Conservation (phyloP, 1,140 invertebrate genomes). For the Drosophila melanogaster region Release_6_plus_ISO1_MT NT_033777.3:13609501-13610000, state of each 20-base stretch:
- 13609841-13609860: background rate
- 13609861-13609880: background rate
- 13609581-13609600: no score
- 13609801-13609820: background rate
- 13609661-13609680: no score
- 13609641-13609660: no score
- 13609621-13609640: no score
- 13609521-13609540: constrained; percentile 25
- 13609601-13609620: background rate
- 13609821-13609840: constrained; percentile 1
- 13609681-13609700: no score
- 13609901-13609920: background rate
- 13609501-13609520: constrained; percentile 4
- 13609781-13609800: no score
- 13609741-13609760: no score
- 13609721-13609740: no score
- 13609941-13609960: background rate
- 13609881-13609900: background rate
- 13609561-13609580: background rate
- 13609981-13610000: constrained; percentile 6
- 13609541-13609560: background rate
- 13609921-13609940: background rate
- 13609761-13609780: no score
- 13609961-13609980: constrained; percentile 1
- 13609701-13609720: no score